Conservation (phyloP, 2,888 invertebrate species). For the Lampropteryx suffumata region DNA sequence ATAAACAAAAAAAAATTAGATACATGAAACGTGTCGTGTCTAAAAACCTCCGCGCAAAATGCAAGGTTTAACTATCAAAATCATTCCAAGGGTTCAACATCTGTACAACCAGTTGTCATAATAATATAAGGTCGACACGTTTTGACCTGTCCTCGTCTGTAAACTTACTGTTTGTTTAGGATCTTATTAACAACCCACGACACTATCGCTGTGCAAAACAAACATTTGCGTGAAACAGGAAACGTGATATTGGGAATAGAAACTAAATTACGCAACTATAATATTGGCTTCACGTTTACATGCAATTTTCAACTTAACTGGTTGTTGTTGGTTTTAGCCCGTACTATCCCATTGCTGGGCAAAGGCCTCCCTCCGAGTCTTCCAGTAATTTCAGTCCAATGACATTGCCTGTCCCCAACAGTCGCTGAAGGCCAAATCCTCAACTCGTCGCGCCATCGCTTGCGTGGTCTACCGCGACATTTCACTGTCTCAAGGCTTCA, state of each 20-base stretch:
- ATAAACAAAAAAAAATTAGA: too few species aligned
- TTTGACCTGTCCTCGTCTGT: constrained; percentile 34
- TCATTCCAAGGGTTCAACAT: constrained; percentile 2
- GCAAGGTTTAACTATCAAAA: constrained; percentile 5
- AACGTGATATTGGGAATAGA: constrained; percentile 19
- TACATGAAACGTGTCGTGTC: too few species aligned
- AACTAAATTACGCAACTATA: background rate
- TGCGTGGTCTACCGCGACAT: too few species aligned
- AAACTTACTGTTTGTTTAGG: constrained; percentile 48
- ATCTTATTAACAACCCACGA: constrained; percentile 39
- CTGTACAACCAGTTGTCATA: constrained; percentile 24
- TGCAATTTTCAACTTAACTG: too few species aligned
- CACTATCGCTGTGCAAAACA: constrained; percentile 36
- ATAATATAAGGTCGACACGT: constrained; percentile 33
- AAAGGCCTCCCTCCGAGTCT: too few species aligned
- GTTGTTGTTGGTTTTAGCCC: too few species aligned
- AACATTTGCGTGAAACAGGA: constrained; percentile 41
- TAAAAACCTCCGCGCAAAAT: background rate
- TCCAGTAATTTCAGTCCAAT: too few species aligned
- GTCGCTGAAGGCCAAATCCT: too few species aligned
- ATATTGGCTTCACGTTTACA: background rate
- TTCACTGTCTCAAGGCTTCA: too few species aligned
- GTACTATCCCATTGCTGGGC: too few species aligned
- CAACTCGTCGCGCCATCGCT: too few species aligned
- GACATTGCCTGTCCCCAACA: too few species aligned